Conservation (phyloP, 64 coral and sea anemone species). For the Montipora capricornis region DNA sequence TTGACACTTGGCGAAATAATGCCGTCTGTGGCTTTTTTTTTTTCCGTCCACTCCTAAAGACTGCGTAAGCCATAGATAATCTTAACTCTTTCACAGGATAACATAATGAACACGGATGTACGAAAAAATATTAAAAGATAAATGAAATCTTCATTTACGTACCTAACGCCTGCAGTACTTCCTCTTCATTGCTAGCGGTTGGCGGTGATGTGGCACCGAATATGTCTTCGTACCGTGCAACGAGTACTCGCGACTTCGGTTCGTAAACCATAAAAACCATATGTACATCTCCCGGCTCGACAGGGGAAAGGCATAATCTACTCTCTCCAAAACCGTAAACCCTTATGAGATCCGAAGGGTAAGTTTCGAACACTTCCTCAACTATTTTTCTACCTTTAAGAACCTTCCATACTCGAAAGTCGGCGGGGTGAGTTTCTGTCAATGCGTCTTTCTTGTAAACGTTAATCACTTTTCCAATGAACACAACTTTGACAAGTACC, state of each 20-base stretch:
- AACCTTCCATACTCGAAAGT: constrained; percentile 82
- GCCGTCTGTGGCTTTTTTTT: background rate
- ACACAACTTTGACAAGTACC: constrained; percentile 81
- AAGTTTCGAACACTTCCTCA: constrained; percentile 73
- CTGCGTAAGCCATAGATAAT: background rate
- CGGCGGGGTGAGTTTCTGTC: constrained; percentile 70
- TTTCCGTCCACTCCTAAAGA: background rate
- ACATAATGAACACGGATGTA: constrained; percentile 7
- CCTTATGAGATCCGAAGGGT: constrained; percentile 70
- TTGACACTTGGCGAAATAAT: constrained; percentile 13
- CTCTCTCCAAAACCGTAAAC: constrained; percentile 89
- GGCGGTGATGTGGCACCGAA: constrained; percentile 82
- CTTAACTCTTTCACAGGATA: constrained; percentile 15
- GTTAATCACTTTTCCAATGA: constrained; percentile 77
- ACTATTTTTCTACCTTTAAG: constrained; percentile 82
- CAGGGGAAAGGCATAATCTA: constrained; percentile 61
- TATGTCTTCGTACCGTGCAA: constrained; percentile 78
- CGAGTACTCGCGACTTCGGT: constrained; percentile 28
- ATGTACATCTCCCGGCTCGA: constrained; percentile 72
- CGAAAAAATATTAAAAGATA: background rate
- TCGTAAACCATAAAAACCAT: constrained; percentile 79
- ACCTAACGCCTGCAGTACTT: constrained; percentile 78
- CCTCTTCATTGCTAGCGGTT: constrained; percentile 72
- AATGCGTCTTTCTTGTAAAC: constrained; percentile 46
- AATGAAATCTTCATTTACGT: constrained; percentile 55